Conservation (phyloP, 2,888 invertebrate species). For the Boloria selene region DNA sequence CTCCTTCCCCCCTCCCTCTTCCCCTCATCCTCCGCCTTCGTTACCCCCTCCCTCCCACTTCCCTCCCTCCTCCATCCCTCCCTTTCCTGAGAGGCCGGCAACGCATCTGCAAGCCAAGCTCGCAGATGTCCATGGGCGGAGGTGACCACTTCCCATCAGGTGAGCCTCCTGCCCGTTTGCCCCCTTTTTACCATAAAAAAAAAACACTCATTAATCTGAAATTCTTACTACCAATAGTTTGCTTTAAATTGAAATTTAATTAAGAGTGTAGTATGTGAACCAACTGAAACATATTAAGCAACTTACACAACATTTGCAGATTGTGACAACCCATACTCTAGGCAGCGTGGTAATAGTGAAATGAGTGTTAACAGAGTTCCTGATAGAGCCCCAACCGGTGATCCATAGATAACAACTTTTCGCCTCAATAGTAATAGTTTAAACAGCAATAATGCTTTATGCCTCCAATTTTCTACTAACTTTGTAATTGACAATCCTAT, state of each 20-base stretch:
- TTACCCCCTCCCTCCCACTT: too few species aligned
- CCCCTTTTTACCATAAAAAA: too few species aligned
- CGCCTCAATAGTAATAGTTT: slow-evolving; percentile 95
- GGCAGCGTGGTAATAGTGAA: slow-evolving; percentile 94
- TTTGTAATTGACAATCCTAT: slow-evolving; percentile 91
- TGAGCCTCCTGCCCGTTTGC: too few species aligned
- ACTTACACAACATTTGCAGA: slow-evolving; percentile 90
- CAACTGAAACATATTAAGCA: neutral
- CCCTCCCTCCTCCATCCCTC: too few species aligned
- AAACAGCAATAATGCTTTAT: slow-evolving; percentile 95
- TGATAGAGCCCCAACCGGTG: slow-evolving; percentile 95
- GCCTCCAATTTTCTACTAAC: slow-evolving; percentile 92
- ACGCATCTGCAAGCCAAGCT: too few species aligned
- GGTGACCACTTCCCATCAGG: too few species aligned
- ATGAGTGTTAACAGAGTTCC: slow-evolving; percentile 92
- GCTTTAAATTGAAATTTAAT: neutral
- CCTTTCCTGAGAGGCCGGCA: too few species aligned
- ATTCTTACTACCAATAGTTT: too few species aligned
- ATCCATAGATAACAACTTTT: slow-evolving; percentile 94
- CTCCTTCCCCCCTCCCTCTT: too few species aligned
- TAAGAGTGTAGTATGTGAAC: neutral
- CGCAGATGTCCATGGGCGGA: too few species aligned
- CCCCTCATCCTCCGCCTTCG: too few species aligned
- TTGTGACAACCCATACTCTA: slow-evolving; percentile 91
- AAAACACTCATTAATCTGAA: too few species aligned